phyloP scores from a whole-genome alignment of 92 coral and sea anemone genomes.

The Actinernus sp. region DNA sequence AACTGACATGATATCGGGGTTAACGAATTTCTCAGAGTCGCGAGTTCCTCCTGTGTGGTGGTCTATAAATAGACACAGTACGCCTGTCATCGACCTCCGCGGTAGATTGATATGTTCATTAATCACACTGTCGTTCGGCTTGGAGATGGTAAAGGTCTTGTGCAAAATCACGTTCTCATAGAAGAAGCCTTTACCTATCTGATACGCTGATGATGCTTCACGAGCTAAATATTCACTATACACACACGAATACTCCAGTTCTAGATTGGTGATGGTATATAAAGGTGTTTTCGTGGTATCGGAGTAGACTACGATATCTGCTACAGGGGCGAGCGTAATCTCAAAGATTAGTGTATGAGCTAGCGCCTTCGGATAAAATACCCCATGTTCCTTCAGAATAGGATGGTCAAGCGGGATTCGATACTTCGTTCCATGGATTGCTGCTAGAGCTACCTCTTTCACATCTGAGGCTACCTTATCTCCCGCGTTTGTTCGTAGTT shows the following conservation, averaged over 20 bases:
- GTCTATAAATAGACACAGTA: constrained; percentile 54
- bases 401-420: constrained; percentile 31
- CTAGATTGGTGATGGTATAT: constrained; percentile 43
- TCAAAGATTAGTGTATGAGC: constrained; percentile 40
- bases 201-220: constrained; percentile 24
- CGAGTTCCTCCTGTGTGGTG: constrained; percentile 26
- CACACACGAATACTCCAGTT: constrained; percentile 41
- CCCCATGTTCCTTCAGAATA: constrained; percentile 42
- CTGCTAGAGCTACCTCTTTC: constrained; percentile 15
- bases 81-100: constrained; percentile 55
- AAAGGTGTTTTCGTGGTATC: constrained; percentile 3
- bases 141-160: constrained; percentile 53
- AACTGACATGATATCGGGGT: constrained; percentile 23
- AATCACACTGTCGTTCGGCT: constrained; percentile 24
- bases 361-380: constrained; percentile 33
- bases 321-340: constrained; percentile 40
- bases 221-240: constrained; percentile 37
- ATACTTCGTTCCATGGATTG: not conserved
- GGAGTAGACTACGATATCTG: constrained; percentile 23
- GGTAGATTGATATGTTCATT: constrained; percentile 53
- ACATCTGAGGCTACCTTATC: constrained; percentile 13
- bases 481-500: constrained; percentile 9
- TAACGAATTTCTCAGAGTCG: constrained; percentile 59
- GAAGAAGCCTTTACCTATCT: constrained; percentile 31
- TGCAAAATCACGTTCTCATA: constrained; percentile 52